phyloP scores from a whole-genome alignment of 2,888 invertebrate genomes.

The Zelleria hepariella region DNA sequence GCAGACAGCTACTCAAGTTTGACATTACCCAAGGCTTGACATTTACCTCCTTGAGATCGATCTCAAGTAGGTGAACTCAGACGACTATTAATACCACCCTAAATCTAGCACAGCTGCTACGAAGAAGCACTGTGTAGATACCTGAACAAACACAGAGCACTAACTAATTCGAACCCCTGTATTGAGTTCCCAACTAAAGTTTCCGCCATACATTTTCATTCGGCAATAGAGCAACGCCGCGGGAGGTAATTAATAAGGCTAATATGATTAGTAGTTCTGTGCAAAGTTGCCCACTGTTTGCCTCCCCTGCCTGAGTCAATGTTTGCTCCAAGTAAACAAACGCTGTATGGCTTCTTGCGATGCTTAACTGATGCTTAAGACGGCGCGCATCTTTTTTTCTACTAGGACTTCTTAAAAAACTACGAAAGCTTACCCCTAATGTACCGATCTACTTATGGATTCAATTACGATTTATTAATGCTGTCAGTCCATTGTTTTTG shows the following conservation, averaged over 20 bases:
- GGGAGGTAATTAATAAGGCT: conserved; percentile 61
- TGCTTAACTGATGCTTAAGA: background rate
- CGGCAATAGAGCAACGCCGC: conserved; percentile 43
- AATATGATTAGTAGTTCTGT: conserved; percentile 66
- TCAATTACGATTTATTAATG: too few relatives aligned
- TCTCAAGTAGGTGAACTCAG: too few relatives aligned
- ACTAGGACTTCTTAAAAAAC: background rate
- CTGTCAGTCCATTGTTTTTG: too few relatives aligned
- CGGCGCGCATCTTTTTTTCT: background rate
- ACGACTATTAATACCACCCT: too few relatives aligned
- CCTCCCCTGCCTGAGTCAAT: conserved; percentile 13
- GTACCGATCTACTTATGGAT: too few relatives aligned
- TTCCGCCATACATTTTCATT: conserved; percentile 59
- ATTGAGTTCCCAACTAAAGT: background rate
- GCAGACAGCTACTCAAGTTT: too few relatives aligned
- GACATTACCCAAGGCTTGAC: too few relatives aligned
- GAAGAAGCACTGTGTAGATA: too few relatives aligned
- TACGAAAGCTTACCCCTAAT: background rate
- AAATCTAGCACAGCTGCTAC: too few relatives aligned
- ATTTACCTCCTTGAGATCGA: too few relatives aligned
- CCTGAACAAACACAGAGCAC: background rate
- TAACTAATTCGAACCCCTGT: background rate
- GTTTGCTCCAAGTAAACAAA: conserved; percentile 3
- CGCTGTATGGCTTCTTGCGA: background rate
- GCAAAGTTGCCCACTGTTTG: conserved; percentile 30